Conservation (phyloP, 2,797 vertebrate genomes). For the Ptychobarbus kaznakovi region DNA sequence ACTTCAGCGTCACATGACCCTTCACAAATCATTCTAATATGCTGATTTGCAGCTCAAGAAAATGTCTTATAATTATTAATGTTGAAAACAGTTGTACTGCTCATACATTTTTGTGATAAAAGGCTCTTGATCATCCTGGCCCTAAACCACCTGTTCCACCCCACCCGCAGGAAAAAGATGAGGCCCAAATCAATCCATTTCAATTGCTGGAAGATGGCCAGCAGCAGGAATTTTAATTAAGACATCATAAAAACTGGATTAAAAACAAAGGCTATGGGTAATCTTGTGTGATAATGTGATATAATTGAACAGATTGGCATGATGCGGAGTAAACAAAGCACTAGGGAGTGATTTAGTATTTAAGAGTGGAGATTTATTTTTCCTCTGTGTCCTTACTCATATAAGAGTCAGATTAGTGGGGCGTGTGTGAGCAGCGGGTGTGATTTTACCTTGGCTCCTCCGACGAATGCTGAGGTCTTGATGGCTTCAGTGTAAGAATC, state of each 20-base stretch:
- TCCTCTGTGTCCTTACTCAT: not conserved
- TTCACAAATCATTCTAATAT: not conserved
- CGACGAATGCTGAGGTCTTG: conserved; percentile 92
- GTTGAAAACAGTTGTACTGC: not conserved
- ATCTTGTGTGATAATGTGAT: conserved; percentile 49
- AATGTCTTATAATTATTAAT: not conserved
- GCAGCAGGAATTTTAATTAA: conserved; percentile 56
- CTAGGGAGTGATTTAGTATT: conserved; percentile 17
- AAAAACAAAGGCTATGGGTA: conserved; percentile 57
- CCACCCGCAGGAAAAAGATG: conserved; percentile 29
- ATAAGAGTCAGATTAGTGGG: not conserved
- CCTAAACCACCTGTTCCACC: conserved; percentile 43
- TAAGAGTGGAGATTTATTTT: conserved; percentile 33
- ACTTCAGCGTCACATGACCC: not conserved
- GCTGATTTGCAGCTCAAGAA: not conserved
- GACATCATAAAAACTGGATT: conserved; percentile 57
- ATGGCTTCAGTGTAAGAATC: conserved; percentile 90
- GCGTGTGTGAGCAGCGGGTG: not conserved
- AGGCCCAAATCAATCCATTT: conserved; percentile 50
- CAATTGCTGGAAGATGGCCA: conserved; percentile 49
- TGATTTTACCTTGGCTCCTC: conserved; percentile 88
- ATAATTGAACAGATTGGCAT: conserved; percentile 49
- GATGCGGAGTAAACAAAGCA: conserved; percentile 43
- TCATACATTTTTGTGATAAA: not conserved
- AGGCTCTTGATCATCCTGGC: not conserved